Evolutionary conservation across 2,888 invertebrate genomes (phyloP).

Genomic region (Idaea straminata): DNA sequence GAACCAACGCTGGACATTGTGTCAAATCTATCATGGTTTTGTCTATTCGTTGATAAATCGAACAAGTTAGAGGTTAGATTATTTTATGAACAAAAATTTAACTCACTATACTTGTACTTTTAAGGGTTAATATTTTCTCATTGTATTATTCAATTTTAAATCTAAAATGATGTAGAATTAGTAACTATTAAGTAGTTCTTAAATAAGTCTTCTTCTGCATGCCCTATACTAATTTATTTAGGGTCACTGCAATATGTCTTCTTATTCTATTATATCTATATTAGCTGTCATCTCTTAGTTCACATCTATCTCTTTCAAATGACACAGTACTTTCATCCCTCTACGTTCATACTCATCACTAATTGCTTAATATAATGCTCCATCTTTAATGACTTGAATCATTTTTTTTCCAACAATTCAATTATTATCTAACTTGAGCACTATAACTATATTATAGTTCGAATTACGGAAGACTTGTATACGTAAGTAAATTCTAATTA

Average conservation of each 20-base stretch:
- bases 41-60: slow-evolving; percentile 63
- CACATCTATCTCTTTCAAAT: too few species aligned
- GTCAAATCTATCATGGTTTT: slow-evolving; percentile 73
- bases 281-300: too few species aligned
- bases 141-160: too few species aligned
- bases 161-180: too few species aligned
- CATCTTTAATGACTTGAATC: slow-evolving; percentile 10
- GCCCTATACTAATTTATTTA: too few species aligned
- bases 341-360: too few species aligned
- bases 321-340: too few species aligned
- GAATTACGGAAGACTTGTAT: slow-evolving; percentile 19
- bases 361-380: too few species aligned
- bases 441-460: slow-evolving; percentile 8
- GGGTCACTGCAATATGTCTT: too few species aligned
- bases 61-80: slow-evolving; percentile 40
- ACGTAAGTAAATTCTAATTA: slow-evolving; percentile 28
- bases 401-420: background rate
- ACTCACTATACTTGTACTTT: background rate
- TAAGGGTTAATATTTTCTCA: background rate
- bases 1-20: slow-evolving; percentile 44
- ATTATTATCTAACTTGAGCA: slow-evolving; percentile 9
- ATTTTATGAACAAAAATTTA: slow-evolving; percentile 13
- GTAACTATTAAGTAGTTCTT: too few species aligned
- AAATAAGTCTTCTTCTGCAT: too few species aligned
- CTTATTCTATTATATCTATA: too few species aligned